phyloP scores from a whole-genome alignment of 2,113 vertebrate genomes.

The Dolichallabes microphthalmus region DNA sequence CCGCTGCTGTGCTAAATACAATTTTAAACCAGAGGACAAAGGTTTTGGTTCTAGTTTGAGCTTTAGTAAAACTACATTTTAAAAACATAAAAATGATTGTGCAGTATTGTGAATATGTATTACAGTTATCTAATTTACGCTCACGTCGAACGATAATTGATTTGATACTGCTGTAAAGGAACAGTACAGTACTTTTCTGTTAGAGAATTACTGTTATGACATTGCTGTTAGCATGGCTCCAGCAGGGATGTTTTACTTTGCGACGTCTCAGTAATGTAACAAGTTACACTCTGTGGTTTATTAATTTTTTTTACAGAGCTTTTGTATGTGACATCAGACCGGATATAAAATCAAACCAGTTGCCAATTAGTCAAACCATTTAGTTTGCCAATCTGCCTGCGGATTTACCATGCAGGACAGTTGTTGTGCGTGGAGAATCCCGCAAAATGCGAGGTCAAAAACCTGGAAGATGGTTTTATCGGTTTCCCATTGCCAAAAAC shows the following conservation, averaged over 20 bases:
- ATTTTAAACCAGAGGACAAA: not conserved
- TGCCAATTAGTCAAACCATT: too few relatives aligned
- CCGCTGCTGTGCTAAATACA: not conserved
- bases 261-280: not conserved
- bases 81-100: not conserved
- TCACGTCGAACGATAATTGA: not conserved
- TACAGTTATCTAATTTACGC: not conserved
- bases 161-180: not conserved
- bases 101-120: not conserved
- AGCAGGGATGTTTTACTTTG: not conserved
- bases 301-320: not conserved
- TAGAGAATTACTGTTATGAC: not conserved
- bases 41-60: not conserved
- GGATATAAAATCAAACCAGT: too few relatives aligned
- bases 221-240: not conserved
- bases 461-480: too few relatives aligned
- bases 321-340: not conserved
- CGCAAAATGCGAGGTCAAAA: too few relatives aligned
- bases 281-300: not conserved
- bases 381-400: too few relatives aligned
- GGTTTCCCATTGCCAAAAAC: too few relatives aligned
- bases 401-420: too few relatives aligned
- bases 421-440: too few relatives aligned
- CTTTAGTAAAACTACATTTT: not conserved
- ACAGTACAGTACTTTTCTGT: not conserved